Base-by-base conservation (phyloP, 2,888 invertebrate genomes). In the Cerastis rubricosa region DNA sequence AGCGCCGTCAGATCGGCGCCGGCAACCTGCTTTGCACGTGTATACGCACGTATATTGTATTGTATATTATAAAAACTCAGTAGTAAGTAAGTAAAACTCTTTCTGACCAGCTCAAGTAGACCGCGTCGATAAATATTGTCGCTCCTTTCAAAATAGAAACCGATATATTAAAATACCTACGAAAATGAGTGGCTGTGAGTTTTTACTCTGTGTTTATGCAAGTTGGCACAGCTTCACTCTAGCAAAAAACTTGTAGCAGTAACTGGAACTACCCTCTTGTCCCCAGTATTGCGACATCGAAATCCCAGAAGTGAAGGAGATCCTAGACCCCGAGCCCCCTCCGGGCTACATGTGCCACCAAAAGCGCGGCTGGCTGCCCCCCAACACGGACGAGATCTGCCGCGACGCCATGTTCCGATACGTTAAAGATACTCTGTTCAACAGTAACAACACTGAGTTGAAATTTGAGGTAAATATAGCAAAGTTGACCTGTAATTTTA, bases 321-420 rank as follows among this genome's bases (percentile, higher is more conserved):
- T 98, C 97, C 87, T 98, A 25, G 95, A 97, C 0, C 96, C 96
- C 40, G 97, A 97, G 86, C 96, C 98, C 22, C 98, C 98, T 0
- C 97, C 97, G 8, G 97, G 97, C 2, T 96, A 97, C 76, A 96
- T 97, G 59, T 98, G 98, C 90, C 98, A 98, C 90, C 97, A 97
- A 88, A 97, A 97, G 92, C 97, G 97, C 76, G 99, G 99, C 35
- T 99, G 98, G 98, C 94, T 98, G 76, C 98, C 98, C 0, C 94
- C 96, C 12, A 97, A 97, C 78, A 97, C 98, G 61, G 97, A 98
- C 84, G 97, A 97, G 71, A 97, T 97, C 73, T 98, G 98, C 80
- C 97, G 98, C 66, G 98, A 98, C 93, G 97, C 98, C 85, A 97
- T 98, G 72, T 98, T 97, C 89, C 97, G 96, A 85, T 97, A 97